Evolutionary conservation across 1,140 invertebrate species (phyloP).

Genomic region (Watersipora subatra): DNA sequence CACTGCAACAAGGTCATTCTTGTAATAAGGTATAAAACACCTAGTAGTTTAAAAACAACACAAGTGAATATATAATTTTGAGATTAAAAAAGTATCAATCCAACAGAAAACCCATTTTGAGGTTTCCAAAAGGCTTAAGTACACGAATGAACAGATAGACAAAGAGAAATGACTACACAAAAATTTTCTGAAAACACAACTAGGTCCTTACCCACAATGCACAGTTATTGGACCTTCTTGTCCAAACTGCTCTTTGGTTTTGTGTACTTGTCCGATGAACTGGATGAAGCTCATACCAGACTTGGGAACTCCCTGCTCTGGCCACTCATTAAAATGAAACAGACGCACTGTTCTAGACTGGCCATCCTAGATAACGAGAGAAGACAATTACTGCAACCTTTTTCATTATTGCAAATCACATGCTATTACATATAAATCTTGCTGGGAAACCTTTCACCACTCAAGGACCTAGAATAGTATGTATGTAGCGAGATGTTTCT

Average conservation of each 20-base stretch:
- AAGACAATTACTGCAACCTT: not conserved
- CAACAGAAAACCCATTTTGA: too few species aligned
- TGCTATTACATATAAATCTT: too few species aligned
- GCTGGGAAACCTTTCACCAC: too few species aligned
- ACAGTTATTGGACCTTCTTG: slow-evolving; percentile 98
- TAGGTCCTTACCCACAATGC: slow-evolving; percentile 74
- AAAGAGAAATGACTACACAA: too few species aligned
- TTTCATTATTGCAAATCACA: too few species aligned
- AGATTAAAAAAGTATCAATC: too few species aligned
- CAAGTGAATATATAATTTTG: not conserved
- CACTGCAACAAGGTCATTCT: slow-evolving; percentile 29
- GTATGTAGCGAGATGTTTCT: too few species aligned
- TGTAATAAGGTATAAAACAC: not conserved
- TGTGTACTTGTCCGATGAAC: slow-evolving; percentile 90
- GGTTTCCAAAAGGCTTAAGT: too few species aligned
- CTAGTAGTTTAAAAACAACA: not conserved
- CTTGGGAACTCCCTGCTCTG: slow-evolving; percentile 92
- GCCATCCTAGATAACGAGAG: slow-evolving; percentile 55
- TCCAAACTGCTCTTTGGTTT: slow-evolving; percentile 98
- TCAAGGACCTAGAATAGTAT: too few species aligned
- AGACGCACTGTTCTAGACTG: slow-evolving; percentile 89
- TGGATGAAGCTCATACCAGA: slow-evolving; percentile 90
- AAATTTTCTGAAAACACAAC: too few species aligned
- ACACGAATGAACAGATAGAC: too few species aligned
- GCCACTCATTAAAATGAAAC: slow-evolving; percentile 99